Percentiles rank a stretch among this genome's conserved stretches.
phyloP scores from a whole-genome alignment of 2,888 invertebrate species.

The Oscheius onirici region DNA sequence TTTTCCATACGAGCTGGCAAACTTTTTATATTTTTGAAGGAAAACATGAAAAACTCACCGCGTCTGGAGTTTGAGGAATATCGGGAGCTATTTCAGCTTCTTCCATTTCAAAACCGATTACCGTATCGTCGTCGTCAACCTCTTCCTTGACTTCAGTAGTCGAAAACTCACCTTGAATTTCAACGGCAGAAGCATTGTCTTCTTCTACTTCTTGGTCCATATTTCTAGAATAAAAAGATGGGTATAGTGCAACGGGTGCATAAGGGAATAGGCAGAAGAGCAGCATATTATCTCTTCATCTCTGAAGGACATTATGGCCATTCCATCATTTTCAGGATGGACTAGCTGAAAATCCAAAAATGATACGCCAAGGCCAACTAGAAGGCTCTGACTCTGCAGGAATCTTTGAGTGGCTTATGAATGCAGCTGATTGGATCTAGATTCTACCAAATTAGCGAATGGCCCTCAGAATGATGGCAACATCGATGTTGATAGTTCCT shows the following conservation, averaged over 20 bases:
- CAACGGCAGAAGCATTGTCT: neutral
- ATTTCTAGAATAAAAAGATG: slow-evolving; percentile 9
- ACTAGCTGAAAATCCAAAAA: slow-evolving; percentile 3
- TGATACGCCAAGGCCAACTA: neutral
- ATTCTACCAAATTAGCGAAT: slow-evolving; percentile 27
- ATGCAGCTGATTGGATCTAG: slow-evolving; percentile 27
- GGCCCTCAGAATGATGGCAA: neutral
- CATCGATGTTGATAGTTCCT: neutral
- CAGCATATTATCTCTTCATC: slow-evolving; percentile 27
- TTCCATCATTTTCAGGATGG: slow-evolving; percentile 23
- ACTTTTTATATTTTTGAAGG: neutral
- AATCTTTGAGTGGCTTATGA: slow-evolving; percentile 23
- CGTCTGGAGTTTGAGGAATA: neutral
- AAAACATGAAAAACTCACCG: slow-evolving; percentile 10
- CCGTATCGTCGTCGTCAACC: slow-evolving; percentile 16
- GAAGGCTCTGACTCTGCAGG: neutral
- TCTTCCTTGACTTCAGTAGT: slow-evolving; percentile 22
- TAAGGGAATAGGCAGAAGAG: slow-evolving; percentile 11
- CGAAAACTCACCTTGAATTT: neutral
- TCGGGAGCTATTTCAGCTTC: slow-evolving; percentile 4
- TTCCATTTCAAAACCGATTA: slow-evolving; percentile 24
- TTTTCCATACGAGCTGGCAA: neutral
- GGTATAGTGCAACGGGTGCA: slow-evolving; percentile 9
- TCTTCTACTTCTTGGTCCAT: neutral
- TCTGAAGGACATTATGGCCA: slow-evolving; percentile 1